Base-by-base conservation (phyloP, 2,888 invertebrate genomes). In the Fragum fragum region DNA sequence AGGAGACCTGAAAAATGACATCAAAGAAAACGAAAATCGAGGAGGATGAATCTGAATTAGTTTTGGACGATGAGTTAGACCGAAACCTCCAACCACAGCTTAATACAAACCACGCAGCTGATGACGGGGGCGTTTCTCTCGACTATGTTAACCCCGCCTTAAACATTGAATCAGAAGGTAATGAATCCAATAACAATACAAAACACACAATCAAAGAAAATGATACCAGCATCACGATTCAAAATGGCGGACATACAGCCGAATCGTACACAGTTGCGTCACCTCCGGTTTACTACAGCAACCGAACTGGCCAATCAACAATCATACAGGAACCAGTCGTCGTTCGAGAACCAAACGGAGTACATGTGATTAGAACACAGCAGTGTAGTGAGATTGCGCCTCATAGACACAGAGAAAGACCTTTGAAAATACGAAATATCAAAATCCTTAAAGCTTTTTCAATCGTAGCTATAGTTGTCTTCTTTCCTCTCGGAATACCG, bases 401-500 rank as follows among this genome's bases (percentile, higher is more conserved):
- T n/a, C 81, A 87, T 23, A 78, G 87, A 66, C 79, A 85, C 63
- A n/a, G 76, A 14, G 85, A 87, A 61, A 78, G 81, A 28, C 89
- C 90, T 0, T 39, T 90, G 29, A 81, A 79, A 63, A 73, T 83
- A 11, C 76, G 79, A 26, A 81, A 84, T 39, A 89, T 90, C n/a
- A 85, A 84, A 73, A 73, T 88, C 16, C 52, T 91, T 23, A 88
- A 91, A 79, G 83, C 88, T 16, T 87, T 91, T 28, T 89, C 91
- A 21, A 78, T 91, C 23, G 59, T 91, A 7, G 87, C 92, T 6
- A 76, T 87, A 14, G n/a, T 92, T 68, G 57, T 92, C 16, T 93
- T 92, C 82, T 92, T 92, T 81, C 93, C 93, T 11, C 83, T 91
- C 7, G 93, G 93, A 7, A 88, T 92, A 55, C 89, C 89, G 6